These are phyloP conservation scores for Oreochromis grahami DNA, from an alignment of 2,797 vertebrate species.

Conservation along the genomic window DNA sequence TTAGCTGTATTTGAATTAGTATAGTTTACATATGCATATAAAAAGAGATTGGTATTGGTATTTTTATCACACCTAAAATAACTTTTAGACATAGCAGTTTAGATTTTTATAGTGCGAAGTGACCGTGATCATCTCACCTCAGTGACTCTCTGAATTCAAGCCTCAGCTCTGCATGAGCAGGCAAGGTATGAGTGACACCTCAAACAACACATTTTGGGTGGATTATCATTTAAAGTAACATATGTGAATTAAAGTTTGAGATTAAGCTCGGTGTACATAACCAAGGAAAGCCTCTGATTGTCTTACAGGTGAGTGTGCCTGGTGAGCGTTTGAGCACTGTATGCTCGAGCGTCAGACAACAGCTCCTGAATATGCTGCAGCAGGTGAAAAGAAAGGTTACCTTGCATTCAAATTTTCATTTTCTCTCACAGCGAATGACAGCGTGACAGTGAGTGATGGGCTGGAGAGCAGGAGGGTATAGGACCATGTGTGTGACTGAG, in stretches of 20 bases:
- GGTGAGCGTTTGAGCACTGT: not conserved
- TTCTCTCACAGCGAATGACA: constrained; percentile 23
- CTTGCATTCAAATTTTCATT: constrained; percentile 30
- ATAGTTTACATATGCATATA: not conserved
- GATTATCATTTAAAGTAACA: not conserved
- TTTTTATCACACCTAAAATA: not conserved
- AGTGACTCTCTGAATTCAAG: not conserved
- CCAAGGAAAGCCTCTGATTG: not conserved
- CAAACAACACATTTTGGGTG: not conserved
- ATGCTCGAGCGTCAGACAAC: not conserved
- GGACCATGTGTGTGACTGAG: not conserved
- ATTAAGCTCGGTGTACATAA: not conserved
- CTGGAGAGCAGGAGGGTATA: not conserved
- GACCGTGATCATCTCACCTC: not conserved
- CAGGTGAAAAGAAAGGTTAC: constrained; percentile 36
- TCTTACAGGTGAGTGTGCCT: not conserved
- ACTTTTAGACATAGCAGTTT: not conserved
- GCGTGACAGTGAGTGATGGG: constrained; percentile 54
- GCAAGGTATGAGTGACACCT: not conserved
- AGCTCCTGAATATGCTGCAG: not conserved
- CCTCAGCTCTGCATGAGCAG: not conserved
- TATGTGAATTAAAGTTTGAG: not conserved
- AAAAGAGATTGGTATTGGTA: not conserved
- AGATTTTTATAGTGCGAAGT: not conserved
- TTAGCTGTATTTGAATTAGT: not conserved